These are phyloP conservation scores for Kryptopterus vitreolus DNA, from an alignment of 2,797 vertebrate genomes.

Conservation along the genomic window DNA sequence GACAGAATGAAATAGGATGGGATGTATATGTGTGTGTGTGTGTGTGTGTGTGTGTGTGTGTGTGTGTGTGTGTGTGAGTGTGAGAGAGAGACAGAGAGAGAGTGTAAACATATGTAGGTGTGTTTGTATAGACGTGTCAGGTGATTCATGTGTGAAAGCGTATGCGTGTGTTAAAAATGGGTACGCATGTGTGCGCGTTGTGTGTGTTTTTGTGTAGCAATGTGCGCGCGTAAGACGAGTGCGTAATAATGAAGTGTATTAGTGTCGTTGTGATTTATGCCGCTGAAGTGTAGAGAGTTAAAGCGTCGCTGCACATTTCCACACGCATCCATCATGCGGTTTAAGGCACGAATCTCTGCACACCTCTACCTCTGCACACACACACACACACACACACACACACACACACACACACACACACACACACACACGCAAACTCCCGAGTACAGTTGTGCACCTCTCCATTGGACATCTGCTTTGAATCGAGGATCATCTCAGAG, in stretches of 20 bases:
- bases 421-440: background rate
- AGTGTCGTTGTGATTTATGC: slow-evolving; percentile 78
- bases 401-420: slow-evolving; percentile 9
- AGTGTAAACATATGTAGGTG: background rate
- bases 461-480: background rate
- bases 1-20: too few species aligned
- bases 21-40: too few species aligned
- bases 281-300: slow-evolving; percentile 80
- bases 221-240: background rate
- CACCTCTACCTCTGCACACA: slow-evolving; percentile 69
- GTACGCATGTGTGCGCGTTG: background rate
- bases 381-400: slow-evolving; percentile 28
- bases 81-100: background rate
- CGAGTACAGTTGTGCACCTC: background rate
- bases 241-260: background rate
- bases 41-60: background rate
- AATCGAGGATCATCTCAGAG: background rate
- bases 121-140: background rate
- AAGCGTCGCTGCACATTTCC: slow-evolving; percentile 87
- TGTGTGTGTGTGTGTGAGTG: background rate
- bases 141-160: too few species aligned
- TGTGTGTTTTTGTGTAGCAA: slow-evolving; percentile 4
- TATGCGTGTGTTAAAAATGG: background rate
- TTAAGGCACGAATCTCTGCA: slow-evolving; percentile 82
- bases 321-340: slow-evolving; percentile 84